A percentile compares a stretch with the other conserved stretches of the same genome.
These are phyloP conservation scores for Nyctalus aviator DNA, from an alignment of 2,797 vertebrate genomes.

Conservation along the genomic window DNA sequence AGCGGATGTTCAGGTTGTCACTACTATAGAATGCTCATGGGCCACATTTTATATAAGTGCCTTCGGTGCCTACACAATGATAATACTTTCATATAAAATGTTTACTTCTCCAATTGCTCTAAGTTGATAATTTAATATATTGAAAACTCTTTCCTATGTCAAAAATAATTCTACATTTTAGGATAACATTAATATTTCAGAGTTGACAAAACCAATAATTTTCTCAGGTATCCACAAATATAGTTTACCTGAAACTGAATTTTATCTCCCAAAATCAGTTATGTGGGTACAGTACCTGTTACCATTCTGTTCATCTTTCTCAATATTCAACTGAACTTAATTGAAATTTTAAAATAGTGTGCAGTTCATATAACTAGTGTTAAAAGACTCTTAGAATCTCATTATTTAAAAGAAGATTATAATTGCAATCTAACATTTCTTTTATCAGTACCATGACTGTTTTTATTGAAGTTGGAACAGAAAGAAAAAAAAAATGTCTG, in stretches of 20 bases:
- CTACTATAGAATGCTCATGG: not conserved
- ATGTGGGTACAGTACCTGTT: not conserved
- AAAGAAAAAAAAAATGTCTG: not conserved
- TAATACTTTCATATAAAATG: not conserved
- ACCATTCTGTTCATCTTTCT: not conserved
- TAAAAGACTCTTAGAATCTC: not conserved
- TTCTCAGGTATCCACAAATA: not conserved
- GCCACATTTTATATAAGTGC: not conserved
- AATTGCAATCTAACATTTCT: not conserved
- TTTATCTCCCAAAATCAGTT: not conserved
- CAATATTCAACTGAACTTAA: not conserved
- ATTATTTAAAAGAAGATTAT: not conserved
- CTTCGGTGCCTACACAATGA: not conserved
- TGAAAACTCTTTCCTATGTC: not conserved
- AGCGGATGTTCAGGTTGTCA: not conserved
- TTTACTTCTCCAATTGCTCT: not conserved
- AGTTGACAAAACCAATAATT: not conserved
- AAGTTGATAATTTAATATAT: not conserved
- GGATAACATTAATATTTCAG: not conserved
- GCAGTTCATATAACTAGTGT: not conserved
- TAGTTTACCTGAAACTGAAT: not conserved
- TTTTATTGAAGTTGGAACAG: not conserved
- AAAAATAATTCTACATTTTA: not conserved
- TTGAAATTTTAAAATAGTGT: not conserved
- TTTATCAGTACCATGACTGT: not conserved